Conservation (phyloP, 2,113 vertebrate species). For the Ptilonorhynchus violaceus region DNA sequence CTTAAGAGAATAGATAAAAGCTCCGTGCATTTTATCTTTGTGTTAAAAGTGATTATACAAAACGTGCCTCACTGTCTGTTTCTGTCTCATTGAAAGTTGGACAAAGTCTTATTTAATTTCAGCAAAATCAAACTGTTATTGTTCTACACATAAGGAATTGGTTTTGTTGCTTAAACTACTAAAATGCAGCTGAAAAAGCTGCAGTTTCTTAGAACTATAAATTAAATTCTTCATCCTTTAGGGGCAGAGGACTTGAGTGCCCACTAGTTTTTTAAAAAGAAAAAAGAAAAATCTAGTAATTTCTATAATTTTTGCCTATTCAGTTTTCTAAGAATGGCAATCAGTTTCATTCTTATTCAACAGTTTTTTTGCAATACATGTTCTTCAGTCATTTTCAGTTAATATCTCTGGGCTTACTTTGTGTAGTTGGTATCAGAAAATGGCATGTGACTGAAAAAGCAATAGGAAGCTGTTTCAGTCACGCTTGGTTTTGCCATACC, state of each 20-base stretch:
- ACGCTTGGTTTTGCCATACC: not conserved
- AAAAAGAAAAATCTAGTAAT: not conserved
- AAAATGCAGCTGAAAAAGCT: not conserved
- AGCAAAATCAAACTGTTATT: not conserved
- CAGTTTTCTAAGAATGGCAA: not conserved
- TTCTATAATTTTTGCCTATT: not conserved
- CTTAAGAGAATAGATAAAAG: not conserved
- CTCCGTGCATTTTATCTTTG: not conserved
- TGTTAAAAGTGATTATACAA: not conserved
- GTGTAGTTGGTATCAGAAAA: not conserved
- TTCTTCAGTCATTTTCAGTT: not conserved
- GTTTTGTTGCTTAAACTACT: constrained; percentile 23
- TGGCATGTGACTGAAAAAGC: not conserved
- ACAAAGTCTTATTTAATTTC: not conserved
- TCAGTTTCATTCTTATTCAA: not conserved
- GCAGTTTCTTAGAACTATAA: not conserved
- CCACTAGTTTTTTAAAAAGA: not conserved
- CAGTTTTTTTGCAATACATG: not conserved
- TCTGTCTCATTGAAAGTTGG: not conserved
- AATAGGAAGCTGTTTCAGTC: not conserved
- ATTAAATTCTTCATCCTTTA: not conserved
- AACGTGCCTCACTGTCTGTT: not conserved
- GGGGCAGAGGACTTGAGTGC: not conserved
- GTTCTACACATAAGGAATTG: constrained; percentile 15
- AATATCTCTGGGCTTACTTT: not conserved